These are phyloP conservation scores for Toxotes jaculatrix DNA, from an alignment of 2,113 vertebrate genomes.

Conservation along the genomic window DNA sequence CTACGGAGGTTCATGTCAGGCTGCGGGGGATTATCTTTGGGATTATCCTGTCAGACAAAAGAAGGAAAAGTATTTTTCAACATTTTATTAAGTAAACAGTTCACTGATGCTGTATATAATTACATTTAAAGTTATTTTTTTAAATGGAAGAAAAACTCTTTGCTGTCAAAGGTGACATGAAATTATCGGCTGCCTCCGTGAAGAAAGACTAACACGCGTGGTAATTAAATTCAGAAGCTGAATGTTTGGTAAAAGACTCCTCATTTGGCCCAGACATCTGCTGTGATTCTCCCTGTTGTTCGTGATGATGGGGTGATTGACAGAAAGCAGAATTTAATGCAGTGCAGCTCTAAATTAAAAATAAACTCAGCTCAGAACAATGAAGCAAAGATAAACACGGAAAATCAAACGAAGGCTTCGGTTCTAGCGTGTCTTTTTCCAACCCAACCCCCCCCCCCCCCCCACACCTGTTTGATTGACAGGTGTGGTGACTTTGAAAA, in stretches of 20 bases:
- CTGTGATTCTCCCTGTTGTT: not conserved
- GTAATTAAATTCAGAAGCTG: not conserved
- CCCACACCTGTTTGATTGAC: conserved; percentile 52
- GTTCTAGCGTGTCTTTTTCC: not conserved
- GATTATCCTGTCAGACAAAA: too few species aligned
- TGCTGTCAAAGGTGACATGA: too few species aligned
- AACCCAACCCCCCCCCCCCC: too few species aligned
- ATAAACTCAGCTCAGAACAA: not conserved
- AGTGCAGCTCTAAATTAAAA: not conserved
- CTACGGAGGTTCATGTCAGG: too few species aligned
- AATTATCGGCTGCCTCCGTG: too few species aligned
- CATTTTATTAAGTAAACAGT: too few species aligned
- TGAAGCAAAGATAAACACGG: conserved; percentile 13
- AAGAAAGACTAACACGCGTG: too few species aligned
- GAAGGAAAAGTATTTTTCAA: too few species aligned
- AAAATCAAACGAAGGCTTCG: not conserved
- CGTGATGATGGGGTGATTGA: not conserved
- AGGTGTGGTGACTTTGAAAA: conserved; percentile 25
- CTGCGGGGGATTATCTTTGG: too few species aligned
- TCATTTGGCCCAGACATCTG: accelerated
- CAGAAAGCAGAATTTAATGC: not conserved
- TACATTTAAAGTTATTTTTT: not conserved
- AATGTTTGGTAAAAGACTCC: not conserved
- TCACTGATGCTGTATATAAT: not conserved
- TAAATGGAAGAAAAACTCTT: too few species aligned